Evolutionary conservation across 35 echinoderm and acorn worm genomes (phyloP).

Genomic region (Apostichopus californicus): DNA sequence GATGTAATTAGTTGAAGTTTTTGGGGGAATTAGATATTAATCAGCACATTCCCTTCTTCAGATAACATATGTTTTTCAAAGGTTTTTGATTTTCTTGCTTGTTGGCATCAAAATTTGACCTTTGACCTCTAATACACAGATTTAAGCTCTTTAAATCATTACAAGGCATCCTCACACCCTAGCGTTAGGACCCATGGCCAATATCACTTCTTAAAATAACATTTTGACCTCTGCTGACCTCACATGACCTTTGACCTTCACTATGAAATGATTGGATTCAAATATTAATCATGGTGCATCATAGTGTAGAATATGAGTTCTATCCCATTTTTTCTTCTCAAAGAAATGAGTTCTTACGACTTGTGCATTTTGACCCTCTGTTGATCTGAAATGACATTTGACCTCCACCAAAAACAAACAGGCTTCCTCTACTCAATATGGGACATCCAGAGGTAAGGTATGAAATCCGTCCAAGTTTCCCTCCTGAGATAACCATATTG

Average conservation of each 20-base stretch:
- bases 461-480: background rate
- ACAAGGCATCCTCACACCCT: no score
- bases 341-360: background rate
- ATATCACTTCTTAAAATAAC: no score
- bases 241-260: background rate
- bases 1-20: no score
- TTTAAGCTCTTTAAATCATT: no score
- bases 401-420: background rate
- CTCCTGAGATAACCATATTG: background rate
- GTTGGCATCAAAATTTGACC: no score
- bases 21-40: no score
- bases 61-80: no score
- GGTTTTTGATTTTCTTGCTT: no score
- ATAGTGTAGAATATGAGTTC: background rate
- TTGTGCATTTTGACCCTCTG: background rate
- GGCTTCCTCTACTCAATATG: background rate
- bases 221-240: background rate
- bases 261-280: background rate
- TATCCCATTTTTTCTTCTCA: background rate
- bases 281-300: background rate
- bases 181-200: no score
- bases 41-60: no score
- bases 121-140: no score
- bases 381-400: background rate
- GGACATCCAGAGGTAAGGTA: background rate